Evolutionary conservation across 1,140 invertebrate species (phyloP).

Genomic region (Ctenoplectra terminalis): DNA sequence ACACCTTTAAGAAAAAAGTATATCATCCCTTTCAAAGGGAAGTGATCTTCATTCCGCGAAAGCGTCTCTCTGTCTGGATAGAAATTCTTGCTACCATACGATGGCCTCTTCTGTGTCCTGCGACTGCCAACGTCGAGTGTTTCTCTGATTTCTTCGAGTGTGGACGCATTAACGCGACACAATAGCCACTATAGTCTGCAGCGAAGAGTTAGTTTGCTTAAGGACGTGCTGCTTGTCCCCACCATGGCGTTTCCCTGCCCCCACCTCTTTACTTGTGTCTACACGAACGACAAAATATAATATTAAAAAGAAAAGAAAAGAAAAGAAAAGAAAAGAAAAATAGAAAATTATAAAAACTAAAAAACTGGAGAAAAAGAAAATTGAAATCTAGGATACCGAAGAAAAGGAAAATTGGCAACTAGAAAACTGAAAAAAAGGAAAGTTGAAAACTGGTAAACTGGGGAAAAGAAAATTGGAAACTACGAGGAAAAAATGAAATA

Average conservation of each 20-base stretch:
- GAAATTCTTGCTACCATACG: background rate
- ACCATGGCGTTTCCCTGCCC: background rate
- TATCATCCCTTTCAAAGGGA: slow-evolving; percentile 12
- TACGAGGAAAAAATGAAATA: background rate
- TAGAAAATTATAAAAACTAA: no score
- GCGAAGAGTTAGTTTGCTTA: background rate
- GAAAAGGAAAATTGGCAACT: background rate
- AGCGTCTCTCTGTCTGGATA: background rate
- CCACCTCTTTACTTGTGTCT: background rate
- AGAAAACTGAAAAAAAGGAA: background rate
- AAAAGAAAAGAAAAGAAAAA: background rate
- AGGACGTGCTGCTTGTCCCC: background rate
- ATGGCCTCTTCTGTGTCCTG: slow-evolving; percentile 1
- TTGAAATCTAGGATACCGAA: background rate
- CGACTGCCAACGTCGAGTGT: background rate
- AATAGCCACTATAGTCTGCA: background rate
- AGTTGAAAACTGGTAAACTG: background rate
- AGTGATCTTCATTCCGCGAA: slow-evolving; percentile 18
- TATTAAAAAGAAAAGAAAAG: background rate
- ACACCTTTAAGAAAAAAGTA: slow-evolving; percentile 15
- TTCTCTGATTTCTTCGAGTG: background rate
- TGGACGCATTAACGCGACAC: background rate
- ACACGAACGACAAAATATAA: background rate
- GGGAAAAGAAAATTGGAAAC: background rate
- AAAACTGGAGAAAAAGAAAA: background rate